phyloP scores from a whole-genome alignment of 2,113 vertebrate species.

The Aleadryas rufinucha region DNA sequence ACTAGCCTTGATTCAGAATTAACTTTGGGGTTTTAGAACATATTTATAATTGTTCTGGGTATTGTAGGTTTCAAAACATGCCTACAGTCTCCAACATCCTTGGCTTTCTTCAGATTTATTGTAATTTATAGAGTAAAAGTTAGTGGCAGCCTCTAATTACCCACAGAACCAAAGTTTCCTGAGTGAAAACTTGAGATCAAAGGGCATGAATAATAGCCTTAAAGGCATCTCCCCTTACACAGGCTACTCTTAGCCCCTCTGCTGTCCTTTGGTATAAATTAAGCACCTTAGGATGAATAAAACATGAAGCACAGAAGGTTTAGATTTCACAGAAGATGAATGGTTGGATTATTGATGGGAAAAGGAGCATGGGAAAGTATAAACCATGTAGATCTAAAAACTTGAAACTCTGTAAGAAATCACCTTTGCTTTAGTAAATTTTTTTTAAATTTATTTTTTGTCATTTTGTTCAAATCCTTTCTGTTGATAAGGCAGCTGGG shows the following conservation, averaged over 20 bases:
- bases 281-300: constrained; percentile 66
- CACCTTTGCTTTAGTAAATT: background rate
- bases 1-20: background rate
- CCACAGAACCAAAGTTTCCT: constrained; percentile 40
- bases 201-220: constrained; percentile 53
- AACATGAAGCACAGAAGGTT: constrained; percentile 61
- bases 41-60: background rate
- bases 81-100: background rate
- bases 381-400: constrained; percentile 33
- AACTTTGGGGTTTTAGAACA: background rate
- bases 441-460: background rate
- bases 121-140: constrained; percentile 52
- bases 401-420: constrained; percentile 20
- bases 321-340: constrained; percentile 58
- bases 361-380: constrained; percentile 54
- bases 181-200: constrained; percentile 52
- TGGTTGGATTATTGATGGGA: constrained; percentile 49
- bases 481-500: background rate
- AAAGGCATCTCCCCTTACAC: constrained; percentile 47
- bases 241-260: constrained; percentile 34
- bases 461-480: background rate
- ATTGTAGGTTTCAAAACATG: background rate
- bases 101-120: constrained; percentile 33
- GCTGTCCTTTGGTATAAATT: constrained; percentile 62
- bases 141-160: constrained; percentile 35